A percentile compares a stretch with the other conserved stretches of the same genome.
Evolutionary conservation across 2,888 invertebrate species (phyloP).

Genomic region (Hydriomena furcata): DNA sequence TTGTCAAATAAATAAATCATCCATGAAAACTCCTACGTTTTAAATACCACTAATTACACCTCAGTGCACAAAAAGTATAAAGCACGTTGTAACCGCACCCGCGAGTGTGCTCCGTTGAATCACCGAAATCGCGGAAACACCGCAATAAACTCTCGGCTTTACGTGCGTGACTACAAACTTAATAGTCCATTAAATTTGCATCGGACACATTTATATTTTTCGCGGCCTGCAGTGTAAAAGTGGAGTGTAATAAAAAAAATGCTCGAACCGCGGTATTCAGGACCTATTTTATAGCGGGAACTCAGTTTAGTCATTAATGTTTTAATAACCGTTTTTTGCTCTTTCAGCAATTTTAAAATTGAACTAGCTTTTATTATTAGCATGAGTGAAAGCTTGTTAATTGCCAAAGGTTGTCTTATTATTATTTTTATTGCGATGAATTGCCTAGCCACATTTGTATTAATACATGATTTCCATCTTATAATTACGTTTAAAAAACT

Average conservation of each 20-base stretch:
- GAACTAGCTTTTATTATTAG: neutral
- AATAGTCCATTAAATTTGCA: conserved; percentile 61
- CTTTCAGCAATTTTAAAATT: conserved; percentile 2
- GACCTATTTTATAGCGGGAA: conserved; percentile 20
- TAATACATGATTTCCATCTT: too few relatives aligned
- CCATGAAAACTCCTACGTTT: neutral
- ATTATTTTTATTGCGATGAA: too few relatives aligned
- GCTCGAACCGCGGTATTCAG: conserved; percentile 31
- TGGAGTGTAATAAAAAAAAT: conserved; percentile 37
- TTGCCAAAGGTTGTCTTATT: too few relatives aligned
- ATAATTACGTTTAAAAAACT: too few relatives aligned
- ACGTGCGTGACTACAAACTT: conserved; percentile 54
- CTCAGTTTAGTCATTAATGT: conserved; percentile 17
- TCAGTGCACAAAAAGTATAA: conserved; percentile 32
- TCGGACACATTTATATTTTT: conserved; percentile 52
- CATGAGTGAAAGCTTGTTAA: too few relatives aligned
- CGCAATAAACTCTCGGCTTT: conserved; percentile 48
- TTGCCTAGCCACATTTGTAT: too few relatives aligned
- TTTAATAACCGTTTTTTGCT: conserved; percentile 5
- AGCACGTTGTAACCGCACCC: conserved; percentile 22
- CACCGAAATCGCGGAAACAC: conserved; percentile 29
- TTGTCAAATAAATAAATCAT: too few relatives aligned
- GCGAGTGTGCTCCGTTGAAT: conserved; percentile 22
- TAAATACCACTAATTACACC: conserved; percentile 30
- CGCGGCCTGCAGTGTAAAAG: conserved; percentile 40